Conservation (phyloP, 1,140 invertebrate species). For the Semibalanus balanoides region DNA sequence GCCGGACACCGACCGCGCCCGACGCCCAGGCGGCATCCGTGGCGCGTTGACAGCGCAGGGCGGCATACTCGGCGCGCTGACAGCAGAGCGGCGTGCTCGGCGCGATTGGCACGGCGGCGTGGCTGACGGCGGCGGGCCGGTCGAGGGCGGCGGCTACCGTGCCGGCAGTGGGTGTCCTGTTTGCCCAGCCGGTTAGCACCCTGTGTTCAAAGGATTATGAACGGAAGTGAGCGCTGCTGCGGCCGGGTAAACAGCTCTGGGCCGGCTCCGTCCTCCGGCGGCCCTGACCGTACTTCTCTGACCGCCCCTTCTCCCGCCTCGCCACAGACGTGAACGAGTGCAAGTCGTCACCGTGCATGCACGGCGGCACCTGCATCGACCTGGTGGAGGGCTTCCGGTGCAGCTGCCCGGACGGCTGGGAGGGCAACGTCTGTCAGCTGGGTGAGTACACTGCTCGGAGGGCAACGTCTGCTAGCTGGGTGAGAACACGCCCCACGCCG, state of each 20-base stretch:
- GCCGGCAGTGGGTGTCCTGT: neutral
- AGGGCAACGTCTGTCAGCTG: constrained; percentile 59
- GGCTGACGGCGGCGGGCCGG: too few species aligned
- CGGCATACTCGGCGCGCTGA: too few species aligned
- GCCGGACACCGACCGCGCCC: too few species aligned
- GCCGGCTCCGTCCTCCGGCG: too few species aligned
- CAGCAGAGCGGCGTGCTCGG: too few species aligned
- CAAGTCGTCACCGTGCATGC: constrained; percentile 59
- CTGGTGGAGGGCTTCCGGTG: constrained; percentile 57
- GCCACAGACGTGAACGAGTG: constrained; percentile 48
- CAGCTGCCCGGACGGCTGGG: constrained; percentile 63
- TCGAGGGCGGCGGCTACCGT: too few species aligned
- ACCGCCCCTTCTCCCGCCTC: neutral
- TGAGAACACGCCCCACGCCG: too few species aligned
- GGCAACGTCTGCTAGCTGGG: too few species aligned
- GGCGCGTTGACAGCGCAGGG: neutral
- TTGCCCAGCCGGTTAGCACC: neutral
- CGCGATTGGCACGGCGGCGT: neutral
- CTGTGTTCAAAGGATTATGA: constrained; percentile 2
- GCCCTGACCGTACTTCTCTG: neutral
- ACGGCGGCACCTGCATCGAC: constrained; percentile 70
- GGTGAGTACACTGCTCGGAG: constrained; percentile 52
- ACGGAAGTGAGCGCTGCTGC: neutral
- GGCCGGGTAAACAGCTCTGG: neutral
- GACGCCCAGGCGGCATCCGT: neutral